Percentiles rank a stretch among this genome's conserved stretches.
Conservation (phyloP, 2,797 vertebrate genomes). For the Crypturellus tataupa region DNA sequence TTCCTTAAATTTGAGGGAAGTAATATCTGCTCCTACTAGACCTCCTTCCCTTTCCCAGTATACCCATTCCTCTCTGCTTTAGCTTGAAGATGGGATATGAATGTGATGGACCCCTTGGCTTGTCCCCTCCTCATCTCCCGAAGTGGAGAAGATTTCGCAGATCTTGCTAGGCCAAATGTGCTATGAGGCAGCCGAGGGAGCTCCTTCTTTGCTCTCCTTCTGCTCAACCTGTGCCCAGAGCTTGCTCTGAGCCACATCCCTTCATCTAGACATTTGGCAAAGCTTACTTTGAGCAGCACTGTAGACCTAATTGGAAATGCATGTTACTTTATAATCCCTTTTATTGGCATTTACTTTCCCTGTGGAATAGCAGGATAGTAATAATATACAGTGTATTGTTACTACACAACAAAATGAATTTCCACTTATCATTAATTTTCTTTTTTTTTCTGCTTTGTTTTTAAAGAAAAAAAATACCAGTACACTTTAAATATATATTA, state of each 20-base stretch:
- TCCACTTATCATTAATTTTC: slow-evolving; percentile 3
- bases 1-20: fast-evolving
- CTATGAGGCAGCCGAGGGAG: fast-evolving
- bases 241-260: background rate
- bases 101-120: background rate
- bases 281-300: background rate
- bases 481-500: background rate
- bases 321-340: slow-evolving; percentile 38
- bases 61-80: background rate
- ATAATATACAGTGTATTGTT: background rate
- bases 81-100: background rate
- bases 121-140: too few species aligned
- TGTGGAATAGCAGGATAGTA: background rate
- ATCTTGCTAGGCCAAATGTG: background rate
- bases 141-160: background rate
- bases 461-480: background rate
- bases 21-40: background rate
- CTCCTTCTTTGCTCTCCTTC: background rate
- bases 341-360: slow-evolving; percentile 12
- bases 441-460: background rate
- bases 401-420: background rate
- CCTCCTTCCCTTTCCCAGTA: background rate
- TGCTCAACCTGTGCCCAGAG: background rate
- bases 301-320: slow-evolving; percentile 22
- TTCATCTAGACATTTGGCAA: background rate